Percentiles rank a stretch among this genome's conserved stretches.
Evolutionary conservation across 2,888 invertebrate genomes (phyloP).

Genomic region (Parascotia fuliginaria): DNA sequence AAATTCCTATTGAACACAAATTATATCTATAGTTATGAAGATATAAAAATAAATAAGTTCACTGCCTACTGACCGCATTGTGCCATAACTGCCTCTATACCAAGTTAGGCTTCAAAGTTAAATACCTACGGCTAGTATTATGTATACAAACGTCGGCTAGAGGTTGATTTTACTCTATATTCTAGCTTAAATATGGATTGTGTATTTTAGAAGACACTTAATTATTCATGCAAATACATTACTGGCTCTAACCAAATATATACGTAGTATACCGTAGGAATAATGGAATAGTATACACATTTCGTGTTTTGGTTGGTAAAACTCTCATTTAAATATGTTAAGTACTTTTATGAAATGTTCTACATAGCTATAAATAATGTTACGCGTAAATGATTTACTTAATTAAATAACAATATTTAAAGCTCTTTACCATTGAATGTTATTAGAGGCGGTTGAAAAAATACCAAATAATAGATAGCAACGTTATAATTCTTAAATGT

Average conservation of each 20-base stretch:
- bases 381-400: too few species aligned
- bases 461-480: too few species aligned
- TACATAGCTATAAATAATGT: too few species aligned
- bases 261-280: constrained; percentile 13
- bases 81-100: background rate
- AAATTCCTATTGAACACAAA: too few species aligned
- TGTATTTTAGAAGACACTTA: constrained; percentile 15
- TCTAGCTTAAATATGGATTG: constrained; percentile 4
- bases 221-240: constrained; percentile 33
- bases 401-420: too few species aligned
- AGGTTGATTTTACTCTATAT: constrained; percentile 6
- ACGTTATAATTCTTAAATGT: too few species aligned
- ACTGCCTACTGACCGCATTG: too few species aligned
- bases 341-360: too few species aligned
- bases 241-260: constrained; percentile 17
- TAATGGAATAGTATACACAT: constrained; percentile 7
- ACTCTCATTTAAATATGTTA: background rate
- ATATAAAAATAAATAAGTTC: too few species aligned
- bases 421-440: too few species aligned
- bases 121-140: background rate
- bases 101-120: background rate
- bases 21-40: too few species aligned
- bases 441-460: too few species aligned
- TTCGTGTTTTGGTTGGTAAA: background rate
- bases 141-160: background rate